A percentile compares a stretch with the other conserved stretches of the same genome.
These are phyloP conservation scores for Perognathus longimembris DNA, from an alignment of 2,113 vertebrate genomes.

Conservation along the genomic window DNA sequence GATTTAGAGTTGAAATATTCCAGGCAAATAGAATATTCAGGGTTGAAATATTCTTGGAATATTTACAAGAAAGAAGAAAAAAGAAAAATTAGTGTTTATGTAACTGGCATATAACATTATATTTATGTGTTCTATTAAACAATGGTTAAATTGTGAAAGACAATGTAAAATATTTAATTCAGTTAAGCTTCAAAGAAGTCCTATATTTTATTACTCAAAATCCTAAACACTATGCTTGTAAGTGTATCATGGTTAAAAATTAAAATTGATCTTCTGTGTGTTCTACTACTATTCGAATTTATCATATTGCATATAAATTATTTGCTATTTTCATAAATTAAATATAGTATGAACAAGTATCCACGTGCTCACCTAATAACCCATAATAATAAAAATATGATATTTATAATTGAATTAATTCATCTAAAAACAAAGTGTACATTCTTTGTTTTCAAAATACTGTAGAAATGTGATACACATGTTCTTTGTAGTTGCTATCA, in stretches of 20 bases:
- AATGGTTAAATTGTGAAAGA: not conserved
- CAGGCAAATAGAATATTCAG: too few species aligned
- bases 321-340: not conserved
- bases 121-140: not conserved
- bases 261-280: not conserved
- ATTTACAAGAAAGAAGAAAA: not conserved
- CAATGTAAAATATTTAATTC: conserved; percentile 12
- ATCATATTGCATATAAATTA: conserved; percentile 18
- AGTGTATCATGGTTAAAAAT: not conserved
- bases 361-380: not conserved
- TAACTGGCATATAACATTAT: not conserved
- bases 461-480: not conserved
- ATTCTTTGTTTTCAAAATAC: not conserved
- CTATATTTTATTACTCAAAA: not conserved
- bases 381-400: conserved; percentile 16
- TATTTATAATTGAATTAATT: not conserved
- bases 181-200: not conserved
- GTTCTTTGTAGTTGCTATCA: not conserved
- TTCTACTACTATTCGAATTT: not conserved
- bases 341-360: not conserved
- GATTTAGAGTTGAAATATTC: not conserved
- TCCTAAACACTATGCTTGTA: not conserved
- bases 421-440: not conserved
- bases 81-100: not conserved
- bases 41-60: too few species aligned